Evolutionary conservation across 2,888 invertebrate genomes (phyloP).

Genomic region (Lucinisca nassula): DNA sequence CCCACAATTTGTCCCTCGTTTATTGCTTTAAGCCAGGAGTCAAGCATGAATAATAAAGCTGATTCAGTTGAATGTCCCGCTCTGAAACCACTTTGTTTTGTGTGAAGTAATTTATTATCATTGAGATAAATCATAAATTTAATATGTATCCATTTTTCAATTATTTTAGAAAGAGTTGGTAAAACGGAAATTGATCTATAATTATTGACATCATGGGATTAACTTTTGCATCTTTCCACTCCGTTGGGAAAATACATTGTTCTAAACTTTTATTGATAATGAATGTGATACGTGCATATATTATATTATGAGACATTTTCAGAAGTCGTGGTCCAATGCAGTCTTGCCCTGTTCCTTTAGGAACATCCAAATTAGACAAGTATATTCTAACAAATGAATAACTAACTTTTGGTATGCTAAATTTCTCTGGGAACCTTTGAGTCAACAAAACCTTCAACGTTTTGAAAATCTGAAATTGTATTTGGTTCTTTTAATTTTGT

Average conservation of each 20-base stretch:
- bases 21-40: too few relatives aligned
- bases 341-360: neutral
- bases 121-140: too few relatives aligned
- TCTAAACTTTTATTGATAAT: neutral
- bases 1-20: too few relatives aligned
- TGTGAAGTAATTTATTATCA: too few relatives aligned
- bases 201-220: too few relatives aligned
- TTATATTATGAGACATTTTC: neutral
- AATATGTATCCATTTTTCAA: too few relatives aligned
- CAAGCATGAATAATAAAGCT: too few relatives aligned
- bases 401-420: neutral
- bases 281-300: neutral
- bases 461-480: neutral
- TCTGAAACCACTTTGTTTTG: too few relatives aligned
- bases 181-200: too few relatives aligned
- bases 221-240: neutral
- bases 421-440: neutral
- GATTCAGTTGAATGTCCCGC: too few relatives aligned
- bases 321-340: neutral
- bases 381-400: neutral
- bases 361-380: neutral
- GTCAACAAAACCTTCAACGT: neutral
- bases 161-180: too few relatives aligned
- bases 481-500: neutral
- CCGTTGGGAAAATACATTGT: neutral